Conservation (phyloP, 2,888 invertebrate genomes). For the Chydorus sphaericus region DNA sequence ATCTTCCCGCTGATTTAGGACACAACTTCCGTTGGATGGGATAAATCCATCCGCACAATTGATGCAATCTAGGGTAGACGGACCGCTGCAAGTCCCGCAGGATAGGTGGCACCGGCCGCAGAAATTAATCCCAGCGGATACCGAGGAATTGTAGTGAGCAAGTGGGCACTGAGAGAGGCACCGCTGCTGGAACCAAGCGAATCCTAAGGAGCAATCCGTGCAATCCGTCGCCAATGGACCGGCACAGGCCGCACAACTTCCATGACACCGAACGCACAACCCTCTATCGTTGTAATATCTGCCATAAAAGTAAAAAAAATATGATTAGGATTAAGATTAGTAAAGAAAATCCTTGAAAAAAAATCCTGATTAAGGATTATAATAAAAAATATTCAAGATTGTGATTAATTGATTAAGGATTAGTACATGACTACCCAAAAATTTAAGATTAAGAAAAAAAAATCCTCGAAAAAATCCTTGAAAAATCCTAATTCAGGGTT, state of each 20-base stretch:
- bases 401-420: too few relatives aligned
- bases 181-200: conserved; percentile 6
- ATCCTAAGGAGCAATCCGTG: conserved; percentile 51
- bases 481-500: too few relatives aligned
- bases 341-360: too few relatives aligned
- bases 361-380: too few relatives aligned
- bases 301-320: conserved; percentile 18
- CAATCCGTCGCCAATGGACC: conserved; percentile 73
- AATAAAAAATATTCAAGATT: too few relatives aligned
- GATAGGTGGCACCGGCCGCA: conserved; percentile 50
- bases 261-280: conserved; percentile 64
- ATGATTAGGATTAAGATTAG: neutral
- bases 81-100: conserved; percentile 50
- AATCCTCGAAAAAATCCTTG: neutral
- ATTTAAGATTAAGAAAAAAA: neutral
- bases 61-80: neutral
- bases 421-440: too few relatives aligned
- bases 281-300: conserved; percentile 78
- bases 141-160: neutral
- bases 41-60: neutral
- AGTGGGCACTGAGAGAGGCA: conserved; percentile 8
- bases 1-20: too few relatives aligned
- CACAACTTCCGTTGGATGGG: neutral
- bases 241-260: conserved; percentile 70
- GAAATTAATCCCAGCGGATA: conserved; percentile 23